These are phyloP conservation scores for Megalopta genalis DNA, from an alignment of 1,140 invertebrate species.

Conservation along the genomic window DNA sequence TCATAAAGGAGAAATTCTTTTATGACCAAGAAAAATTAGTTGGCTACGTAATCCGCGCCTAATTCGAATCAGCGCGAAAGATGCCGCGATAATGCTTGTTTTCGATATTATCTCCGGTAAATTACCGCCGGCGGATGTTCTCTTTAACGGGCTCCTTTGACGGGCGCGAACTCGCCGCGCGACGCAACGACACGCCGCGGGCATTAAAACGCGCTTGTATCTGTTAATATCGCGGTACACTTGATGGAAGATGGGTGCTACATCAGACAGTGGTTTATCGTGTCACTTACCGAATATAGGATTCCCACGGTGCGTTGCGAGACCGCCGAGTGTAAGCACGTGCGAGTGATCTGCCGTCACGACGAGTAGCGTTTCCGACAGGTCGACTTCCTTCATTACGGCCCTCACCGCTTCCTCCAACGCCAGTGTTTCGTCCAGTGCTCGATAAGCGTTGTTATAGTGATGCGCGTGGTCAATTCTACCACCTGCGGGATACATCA, in stretches of 20 bases:
- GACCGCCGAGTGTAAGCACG: conserved; percentile 88
- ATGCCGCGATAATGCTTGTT: too few relatives aligned
- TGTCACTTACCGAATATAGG: conserved; percentile 83
- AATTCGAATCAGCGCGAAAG: too few relatives aligned
- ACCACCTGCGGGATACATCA: conserved; percentile 82
- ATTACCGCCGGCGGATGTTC: too few relatives aligned
- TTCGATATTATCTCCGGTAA: too few relatives aligned
- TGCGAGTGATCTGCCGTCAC: conserved; percentile 92
- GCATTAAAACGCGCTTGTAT: not conserved
- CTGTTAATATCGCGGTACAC: not conserved
- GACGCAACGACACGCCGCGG: too few relatives aligned
- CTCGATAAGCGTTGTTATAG: conserved; percentile 87
- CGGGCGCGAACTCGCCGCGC: too few relatives aligned
- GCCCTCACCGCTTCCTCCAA: conserved; percentile 87
- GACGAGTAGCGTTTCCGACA: conserved; percentile 87
- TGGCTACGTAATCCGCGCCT: too few relatives aligned
- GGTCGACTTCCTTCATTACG: conserved; percentile 85
- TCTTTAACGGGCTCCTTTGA: too few relatives aligned
- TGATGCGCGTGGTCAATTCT: conserved; percentile 93
- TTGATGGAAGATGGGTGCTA: not conserved
- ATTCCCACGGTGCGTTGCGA: conserved; percentile 84
- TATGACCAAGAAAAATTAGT: too few relatives aligned
- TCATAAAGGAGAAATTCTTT: too few relatives aligned
- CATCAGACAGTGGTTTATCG: conserved; percentile 15
- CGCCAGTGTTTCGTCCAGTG: conserved; percentile 89